Evolutionary conservation across 2,113 vertebrate species (phyloP).

Genomic region (Mixornis gularis): DNA sequence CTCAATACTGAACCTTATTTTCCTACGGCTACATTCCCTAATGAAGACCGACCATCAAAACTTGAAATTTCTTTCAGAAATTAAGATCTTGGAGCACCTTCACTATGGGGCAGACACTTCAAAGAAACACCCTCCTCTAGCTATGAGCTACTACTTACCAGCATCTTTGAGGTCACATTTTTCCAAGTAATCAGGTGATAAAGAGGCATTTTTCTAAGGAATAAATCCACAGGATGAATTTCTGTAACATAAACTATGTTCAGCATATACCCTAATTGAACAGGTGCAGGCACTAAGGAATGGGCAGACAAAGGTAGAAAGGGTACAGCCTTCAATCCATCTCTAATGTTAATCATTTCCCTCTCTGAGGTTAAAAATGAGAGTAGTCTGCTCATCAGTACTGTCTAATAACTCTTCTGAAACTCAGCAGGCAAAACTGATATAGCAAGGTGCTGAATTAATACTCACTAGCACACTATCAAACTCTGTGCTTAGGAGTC

Average conservation of each 20-base stretch:
- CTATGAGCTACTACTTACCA: background rate
- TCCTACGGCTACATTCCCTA: background rate
- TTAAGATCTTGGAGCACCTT: background rate
- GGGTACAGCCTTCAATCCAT: background rate
- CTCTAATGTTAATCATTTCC: rapidly evolving
- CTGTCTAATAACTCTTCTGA: background rate
- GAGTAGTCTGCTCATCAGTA: background rate
- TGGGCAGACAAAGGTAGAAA: background rate
- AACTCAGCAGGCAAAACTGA: background rate
- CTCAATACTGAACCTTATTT: background rate
- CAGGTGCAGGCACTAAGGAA: background rate
- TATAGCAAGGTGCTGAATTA: background rate
- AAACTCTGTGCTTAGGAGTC: background rate
- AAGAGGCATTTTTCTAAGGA: background rate
- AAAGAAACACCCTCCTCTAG: background rate
- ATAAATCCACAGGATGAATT: background rate
- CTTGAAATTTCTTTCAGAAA: background rate
- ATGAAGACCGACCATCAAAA: background rate
- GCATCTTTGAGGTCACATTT: background rate
- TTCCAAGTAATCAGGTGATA: background rate
- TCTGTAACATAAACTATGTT: background rate
- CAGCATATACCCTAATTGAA: background rate
- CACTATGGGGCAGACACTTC: background rate
- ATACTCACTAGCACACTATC: background rate
- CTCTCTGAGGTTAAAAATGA: background rate